Base-by-base conservation (phyloP, 2,888 invertebrate genomes). In the Scrobipalpa costella region DNA sequence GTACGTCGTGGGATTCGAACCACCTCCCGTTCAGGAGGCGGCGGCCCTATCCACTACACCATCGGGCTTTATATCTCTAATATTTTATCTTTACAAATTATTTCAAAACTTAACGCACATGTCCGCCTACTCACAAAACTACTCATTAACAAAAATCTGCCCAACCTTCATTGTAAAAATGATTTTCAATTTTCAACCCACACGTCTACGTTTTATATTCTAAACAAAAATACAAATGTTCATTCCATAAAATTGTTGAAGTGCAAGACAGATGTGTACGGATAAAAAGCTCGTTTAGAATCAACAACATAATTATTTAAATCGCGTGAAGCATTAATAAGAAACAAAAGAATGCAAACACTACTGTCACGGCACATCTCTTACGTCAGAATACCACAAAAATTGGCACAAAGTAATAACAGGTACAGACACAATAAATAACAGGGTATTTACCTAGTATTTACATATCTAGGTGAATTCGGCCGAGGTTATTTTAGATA, bases 341-440 rank as follows among this genome's bases (percentile, higher is more conserved):
- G 34, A 55, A 15, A 55, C 55, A 55, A 55, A 55, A 34, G 55
- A 55, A 55, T 55, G 55, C 34, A 15, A 64, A 57, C 50, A 58
- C 57, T 57, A 55, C n/a, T n/a, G n/a, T 63, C 55, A 13, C 36
- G 44, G 57, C 21, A n/a, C 13, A 15, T 6, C 36, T 33, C 15
- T 47, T 60, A 50, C 61, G 49, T 50, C 34, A 50, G 61, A 61
- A 50, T 11, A 27, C 34, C 19, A 33, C 49, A 40, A 63, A 47
- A 61, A 17, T 64, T 64, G 64, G 64, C 64, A 64, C 64, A 64
- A 34, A 49, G 36, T 49, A 57, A 57, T 40, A 55, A 57, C 64
- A 64, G 64, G 64, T 64, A 64, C 49, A 57, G 9, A 7, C 27
- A 38, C 27, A 60, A 61, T 64, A 64, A 64, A 64, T 61, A 64